Base-by-base conservation (phyloP, 2,888 invertebrate species). In the Alitta virens region DNA sequence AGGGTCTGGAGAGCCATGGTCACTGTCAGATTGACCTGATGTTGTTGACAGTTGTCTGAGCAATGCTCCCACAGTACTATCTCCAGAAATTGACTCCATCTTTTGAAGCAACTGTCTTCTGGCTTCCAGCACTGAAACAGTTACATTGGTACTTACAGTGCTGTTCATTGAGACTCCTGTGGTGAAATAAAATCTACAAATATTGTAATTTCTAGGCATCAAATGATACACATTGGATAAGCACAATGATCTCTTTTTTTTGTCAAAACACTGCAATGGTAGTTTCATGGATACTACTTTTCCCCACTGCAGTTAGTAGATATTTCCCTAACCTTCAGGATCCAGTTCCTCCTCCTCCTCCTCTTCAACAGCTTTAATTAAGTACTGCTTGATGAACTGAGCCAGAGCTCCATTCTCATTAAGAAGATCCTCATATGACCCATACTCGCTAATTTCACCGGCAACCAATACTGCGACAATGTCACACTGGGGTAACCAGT, bases 401-500 rank as follows among this genome's bases (percentile, higher is more conserved):
- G 85, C 83, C 77, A 87, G 87, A 3, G 83, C 84, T 46, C 86
- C 86, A 65, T 85, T 91, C 82, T 90, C 91, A 69, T 88, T 89
- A 63, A 98, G 80, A 73, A 99, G 85, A 78, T 96, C 89, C 72
- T 90, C 88, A 83, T 97, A 98, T 2, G 91, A 90, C 55, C 98
- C 98, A 53, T 85, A 86, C 83, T 98, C 98, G 0, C 91, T 91
- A 21, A 98, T 87, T 74, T 87, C 86, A 0, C 98, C 98, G 74
- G 91, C 87, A 54, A 90, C 90, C 74, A 99, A 82, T 2, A 98
- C 97, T 67, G 95, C 83, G 70, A 99, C 94, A 74, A 90, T 86
- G 83, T 98, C 93, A 1, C 92, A 91, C 75, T 92, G 88, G 0
- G 94, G 91, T 71, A 98, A 85, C 83, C 92, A 96, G 12, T 94